phyloP scores from a whole-genome alignment of 2,888 invertebrate genomes.

The Scaptodrosophila latifasciaeformis region DNA sequence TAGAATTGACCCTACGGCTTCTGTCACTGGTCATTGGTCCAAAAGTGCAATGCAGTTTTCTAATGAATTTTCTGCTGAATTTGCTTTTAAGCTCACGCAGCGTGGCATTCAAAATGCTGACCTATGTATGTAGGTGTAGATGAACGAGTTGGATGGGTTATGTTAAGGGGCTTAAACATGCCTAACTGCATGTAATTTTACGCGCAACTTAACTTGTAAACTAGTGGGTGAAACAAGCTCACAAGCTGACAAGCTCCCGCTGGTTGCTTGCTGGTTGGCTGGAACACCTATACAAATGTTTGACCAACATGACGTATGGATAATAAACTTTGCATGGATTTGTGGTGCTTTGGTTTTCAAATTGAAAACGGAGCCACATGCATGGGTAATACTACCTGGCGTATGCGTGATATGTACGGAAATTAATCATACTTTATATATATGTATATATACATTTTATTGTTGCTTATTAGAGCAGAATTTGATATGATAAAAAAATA shows the following conservation, averaged over 20 bases:
- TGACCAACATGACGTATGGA: constrained; percentile 57
- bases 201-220: constrained; percentile 71
- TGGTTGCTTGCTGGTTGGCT: background rate
- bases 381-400: constrained; percentile 31
- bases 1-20: too few relatives aligned
- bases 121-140: constrained; percentile 20
- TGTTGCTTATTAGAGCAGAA: too few relatives aligned
- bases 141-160: background rate
- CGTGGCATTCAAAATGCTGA: constrained; percentile 54
- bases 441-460: too few relatives aligned
- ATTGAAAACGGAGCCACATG: background rate
- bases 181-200: constrained; percentile 71
- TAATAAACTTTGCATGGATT: constrained; percentile 31
- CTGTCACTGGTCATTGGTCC: constrained; percentile 34
- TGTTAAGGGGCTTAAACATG: constrained; percentile 36
- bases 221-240: constrained; percentile 27
- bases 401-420: constrained; percentile 36
- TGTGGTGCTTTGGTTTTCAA: background rate
- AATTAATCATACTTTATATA: constrained; percentile 43
- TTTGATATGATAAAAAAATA: background rate
- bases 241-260: background rate
- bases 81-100: constrained; percentile 49
- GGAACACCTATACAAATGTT: constrained; percentile 44
- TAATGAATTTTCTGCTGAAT: constrained; percentile 66
- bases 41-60: constrained; percentile 63